phyloP scores from a whole-genome alignment of 2,888 invertebrate species.

The Nasonovia ribisnigri region DNA sequence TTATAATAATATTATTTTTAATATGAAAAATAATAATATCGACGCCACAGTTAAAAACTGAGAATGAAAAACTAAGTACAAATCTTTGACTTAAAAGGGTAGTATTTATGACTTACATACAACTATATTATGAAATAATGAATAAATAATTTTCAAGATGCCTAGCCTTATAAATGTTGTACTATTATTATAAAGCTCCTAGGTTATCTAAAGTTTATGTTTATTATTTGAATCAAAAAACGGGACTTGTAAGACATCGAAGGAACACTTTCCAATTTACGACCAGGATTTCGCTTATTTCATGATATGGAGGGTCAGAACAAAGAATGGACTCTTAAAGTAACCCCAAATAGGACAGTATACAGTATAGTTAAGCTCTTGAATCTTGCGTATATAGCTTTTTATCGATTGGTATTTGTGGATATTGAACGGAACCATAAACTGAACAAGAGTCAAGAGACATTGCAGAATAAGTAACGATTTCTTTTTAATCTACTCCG shows the following conservation, averaged over 20 bases:
- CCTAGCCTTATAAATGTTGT: background rate
- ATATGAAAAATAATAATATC: background rate
- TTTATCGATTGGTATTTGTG: constrained; percentile 51
- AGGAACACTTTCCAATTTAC: constrained; percentile 47
- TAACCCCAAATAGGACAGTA: constrained; percentile 49
- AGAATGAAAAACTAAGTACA: background rate
- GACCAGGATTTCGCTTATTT: constrained; percentile 52
- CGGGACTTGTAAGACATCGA: constrained; percentile 25
- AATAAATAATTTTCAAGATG: constrained; percentile 16
- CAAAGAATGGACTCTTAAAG: constrained; percentile 47
- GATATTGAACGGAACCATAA: constrained; percentile 8
- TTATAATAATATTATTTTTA: background rate
- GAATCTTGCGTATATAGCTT: constrained; percentile 39
- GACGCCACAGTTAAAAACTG: background rate
- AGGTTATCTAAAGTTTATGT: background rate
- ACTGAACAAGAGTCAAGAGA: background rate
- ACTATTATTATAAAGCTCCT: background rate
- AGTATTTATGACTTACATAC: background rate
- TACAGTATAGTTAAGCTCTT: constrained; percentile 44
- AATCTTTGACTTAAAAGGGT: background rate
- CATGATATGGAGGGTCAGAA: constrained; percentile 39
- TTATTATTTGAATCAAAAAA: background rate
- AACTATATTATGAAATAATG: background rate
- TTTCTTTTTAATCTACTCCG: background rate
- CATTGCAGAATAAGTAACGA: background rate